A percentile compares a stretch with the other conserved stretches of the same genome.
Conservation (phyloP, 2,113 vertebrate species). For the Poecile atricapillus region DNA sequence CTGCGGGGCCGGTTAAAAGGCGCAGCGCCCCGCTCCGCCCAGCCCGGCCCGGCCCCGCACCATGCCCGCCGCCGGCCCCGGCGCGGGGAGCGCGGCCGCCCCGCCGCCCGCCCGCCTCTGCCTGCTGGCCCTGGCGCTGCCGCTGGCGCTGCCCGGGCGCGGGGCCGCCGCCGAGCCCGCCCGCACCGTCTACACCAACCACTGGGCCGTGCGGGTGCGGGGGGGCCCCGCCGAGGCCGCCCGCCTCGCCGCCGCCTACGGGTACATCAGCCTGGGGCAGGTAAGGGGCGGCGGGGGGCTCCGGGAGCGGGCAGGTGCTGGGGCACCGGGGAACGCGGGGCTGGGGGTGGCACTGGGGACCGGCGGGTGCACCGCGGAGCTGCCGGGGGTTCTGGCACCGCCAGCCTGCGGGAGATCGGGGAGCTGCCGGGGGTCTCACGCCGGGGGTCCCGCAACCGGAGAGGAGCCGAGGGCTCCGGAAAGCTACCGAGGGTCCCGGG, state of each 20-base stretch:
- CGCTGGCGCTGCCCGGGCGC: neutral
- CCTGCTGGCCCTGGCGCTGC: neutral
- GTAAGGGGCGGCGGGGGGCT: conserved; percentile 49
- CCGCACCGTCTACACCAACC: conserved; percentile 82
- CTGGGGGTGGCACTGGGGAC: too few relatives aligned
- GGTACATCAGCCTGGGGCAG: conserved; percentile 87
- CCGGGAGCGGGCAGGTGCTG: neutral
- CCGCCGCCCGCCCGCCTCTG: neutral
- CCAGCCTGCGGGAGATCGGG: neutral
- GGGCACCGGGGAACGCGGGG: neutral
- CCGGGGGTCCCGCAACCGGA: neutral
- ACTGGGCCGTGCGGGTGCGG: conserved; percentile 84
- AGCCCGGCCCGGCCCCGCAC: too few relatives aligned
- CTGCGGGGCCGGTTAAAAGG: too few relatives aligned
- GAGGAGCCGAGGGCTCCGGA: neutral
- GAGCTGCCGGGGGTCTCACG: neutral
- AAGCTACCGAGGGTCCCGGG: neutral
- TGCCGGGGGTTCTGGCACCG: neutral
- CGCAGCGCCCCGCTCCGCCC: too few relatives aligned
- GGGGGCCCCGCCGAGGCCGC: conserved; percentile 80
- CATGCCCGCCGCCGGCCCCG: too few relatives aligned
- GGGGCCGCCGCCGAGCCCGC: conserved; percentile 44
- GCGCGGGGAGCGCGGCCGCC: too few relatives aligned
- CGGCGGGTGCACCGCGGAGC: neutral
- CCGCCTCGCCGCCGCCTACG: conserved; percentile 80